phyloP scores from a whole-genome alignment of 2,888 invertebrate species.

The Apodemia zela region DNA sequence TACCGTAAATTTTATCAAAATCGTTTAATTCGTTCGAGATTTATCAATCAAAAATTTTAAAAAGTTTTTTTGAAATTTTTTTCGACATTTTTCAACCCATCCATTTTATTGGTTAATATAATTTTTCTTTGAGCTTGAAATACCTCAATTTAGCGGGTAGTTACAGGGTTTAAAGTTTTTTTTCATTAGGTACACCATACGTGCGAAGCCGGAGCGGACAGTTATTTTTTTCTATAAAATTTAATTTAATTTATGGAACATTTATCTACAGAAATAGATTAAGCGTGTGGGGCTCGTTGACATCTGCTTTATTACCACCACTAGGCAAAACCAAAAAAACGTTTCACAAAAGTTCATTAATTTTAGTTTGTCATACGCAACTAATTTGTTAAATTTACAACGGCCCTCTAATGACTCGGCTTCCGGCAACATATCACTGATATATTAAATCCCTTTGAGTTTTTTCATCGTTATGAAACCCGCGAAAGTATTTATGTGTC shows the following conservation, averaged over 20 bases:
- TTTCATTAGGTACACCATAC: too few relatives aligned
- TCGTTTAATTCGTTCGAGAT: too few relatives aligned
- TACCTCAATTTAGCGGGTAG: too few relatives aligned
- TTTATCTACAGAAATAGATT: conserved; percentile 40
- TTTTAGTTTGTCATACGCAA: conserved; percentile 74
- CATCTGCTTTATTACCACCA: conserved; percentile 59
- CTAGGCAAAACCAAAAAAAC: conserved; percentile 53
- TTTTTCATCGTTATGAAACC: conserved; percentile 40
- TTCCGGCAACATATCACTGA: conserved; percentile 68
- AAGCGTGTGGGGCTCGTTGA: conserved; percentile 39
- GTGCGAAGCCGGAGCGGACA: too few relatives aligned
- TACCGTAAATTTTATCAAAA: too few relatives aligned
- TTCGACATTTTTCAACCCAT: too few relatives aligned
- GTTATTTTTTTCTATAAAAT: too few relatives aligned
- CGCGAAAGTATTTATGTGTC: conserved; percentile 69
- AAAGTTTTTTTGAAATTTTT: too few relatives aligned
- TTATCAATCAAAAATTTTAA: too few relatives aligned
- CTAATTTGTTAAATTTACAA: conserved; percentile 76
- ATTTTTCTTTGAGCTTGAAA: too few relatives aligned
- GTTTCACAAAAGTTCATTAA: conserved; percentile 59
- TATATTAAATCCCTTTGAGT: conserved; percentile 54
- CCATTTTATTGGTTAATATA: too few relatives aligned
- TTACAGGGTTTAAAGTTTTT: too few relatives aligned
- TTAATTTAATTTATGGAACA: conserved; percentile 18
- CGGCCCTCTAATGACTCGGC: conserved; percentile 62